Percentiles rank a stretch among this genome's conserved stretches.
phyloP scores from a whole-genome alignment of 37 sponge, comb jelly and placozoan species.

The Beroe ovata region DNA sequence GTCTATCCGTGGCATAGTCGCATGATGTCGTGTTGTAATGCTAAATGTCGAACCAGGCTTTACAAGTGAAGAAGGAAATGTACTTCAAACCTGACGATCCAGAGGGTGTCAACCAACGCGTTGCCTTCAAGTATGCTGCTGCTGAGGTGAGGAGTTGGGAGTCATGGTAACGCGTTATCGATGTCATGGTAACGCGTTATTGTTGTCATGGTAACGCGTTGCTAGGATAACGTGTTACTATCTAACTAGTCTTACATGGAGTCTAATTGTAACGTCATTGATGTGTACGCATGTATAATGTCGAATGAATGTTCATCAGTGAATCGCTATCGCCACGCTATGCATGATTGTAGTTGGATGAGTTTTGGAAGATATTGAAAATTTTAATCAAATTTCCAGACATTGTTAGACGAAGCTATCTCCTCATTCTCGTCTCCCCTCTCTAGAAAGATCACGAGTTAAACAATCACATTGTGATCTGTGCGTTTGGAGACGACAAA shows the following conservation, averaged over 20 bases:
- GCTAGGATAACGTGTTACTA: too few species aligned
- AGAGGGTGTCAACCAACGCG: constrained; percentile 32
- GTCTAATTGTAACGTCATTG: too few species aligned
- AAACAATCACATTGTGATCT: constrained; percentile 67
- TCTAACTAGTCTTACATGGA: too few species aligned
- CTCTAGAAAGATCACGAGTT: constrained; percentile 58
- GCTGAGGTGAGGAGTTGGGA: constrained; percentile 44
- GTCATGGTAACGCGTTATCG: too few species aligned
- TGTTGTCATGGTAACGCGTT: too few species aligned
- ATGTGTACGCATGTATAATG: too few species aligned
- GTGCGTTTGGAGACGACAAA: constrained; percentile 68
- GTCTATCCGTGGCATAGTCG: not conserved
- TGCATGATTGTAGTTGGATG: too few species aligned
- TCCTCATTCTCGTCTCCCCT: not conserved
- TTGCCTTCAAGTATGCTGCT: constrained; percentile 32
- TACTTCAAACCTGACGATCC: constrained; percentile 27
- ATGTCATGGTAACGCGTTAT: too few species aligned
- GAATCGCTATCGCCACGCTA: too few species aligned
- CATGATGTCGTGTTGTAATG: not conserved
- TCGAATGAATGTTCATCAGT: too few species aligned
- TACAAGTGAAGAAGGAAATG: constrained; percentile 12
- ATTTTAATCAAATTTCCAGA: too few species aligned
- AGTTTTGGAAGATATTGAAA: too few species aligned
- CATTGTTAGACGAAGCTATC: not conserved
- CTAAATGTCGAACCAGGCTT: constrained; percentile 37